Conservation (phyloP, 2,888 invertebrate species). For the Therioaphis trifolii region DNA sequence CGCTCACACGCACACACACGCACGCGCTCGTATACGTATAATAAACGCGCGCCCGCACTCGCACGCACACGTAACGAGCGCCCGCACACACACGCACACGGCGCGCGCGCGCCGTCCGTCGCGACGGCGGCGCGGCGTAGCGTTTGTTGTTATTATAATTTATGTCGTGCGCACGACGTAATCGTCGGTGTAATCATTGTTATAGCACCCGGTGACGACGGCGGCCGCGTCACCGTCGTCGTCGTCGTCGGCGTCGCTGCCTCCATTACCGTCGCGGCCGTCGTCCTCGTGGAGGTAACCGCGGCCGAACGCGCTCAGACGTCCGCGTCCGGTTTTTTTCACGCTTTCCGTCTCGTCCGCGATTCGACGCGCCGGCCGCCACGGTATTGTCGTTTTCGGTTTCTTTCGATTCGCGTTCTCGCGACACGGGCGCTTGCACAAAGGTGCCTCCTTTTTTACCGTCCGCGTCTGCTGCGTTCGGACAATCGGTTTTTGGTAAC, state of each 20-base stretch:
- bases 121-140: constrained; percentile 15
- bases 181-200: constrained; percentile 6
- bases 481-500: too few species aligned
- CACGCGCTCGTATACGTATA: not conserved
- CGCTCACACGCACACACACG: not conserved
- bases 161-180: not conserved
- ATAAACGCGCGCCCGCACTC: not conserved
- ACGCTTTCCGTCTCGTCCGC: too few species aligned
- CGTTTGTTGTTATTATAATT: constrained; percentile 33
- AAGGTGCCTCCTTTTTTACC: too few species aligned
- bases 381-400: too few species aligned
- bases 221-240: too few species aligned
- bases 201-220: too few species aligned
- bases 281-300: not conserved
- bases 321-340: too few species aligned
- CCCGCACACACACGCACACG: not conserved
- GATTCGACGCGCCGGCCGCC: too few species aligned
- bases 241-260: not conserved
- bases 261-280: too few species aligned
- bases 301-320: not conserved
- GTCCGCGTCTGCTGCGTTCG: too few species aligned
- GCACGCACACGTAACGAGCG: not conserved
- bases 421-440: too few species aligned
- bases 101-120: not conserved
- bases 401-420: too few species aligned